Percentiles rank a stretch among this genome's conserved stretches.
Evolutionary conservation across 2,113 vertebrate species (phyloP).

Genomic region (Taurulus bubalis): DNA sequence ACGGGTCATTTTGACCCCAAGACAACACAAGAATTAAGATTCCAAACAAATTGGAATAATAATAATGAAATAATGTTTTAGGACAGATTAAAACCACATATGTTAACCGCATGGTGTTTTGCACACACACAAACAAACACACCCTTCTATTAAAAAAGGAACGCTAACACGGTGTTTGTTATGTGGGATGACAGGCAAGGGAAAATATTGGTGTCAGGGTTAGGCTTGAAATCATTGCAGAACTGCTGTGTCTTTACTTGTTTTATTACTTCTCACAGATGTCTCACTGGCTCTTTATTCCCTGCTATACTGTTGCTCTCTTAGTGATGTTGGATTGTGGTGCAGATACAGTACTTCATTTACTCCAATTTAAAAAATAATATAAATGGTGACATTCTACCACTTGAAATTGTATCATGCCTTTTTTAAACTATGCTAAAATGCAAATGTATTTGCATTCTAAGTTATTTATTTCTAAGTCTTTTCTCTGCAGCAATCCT

Average conservation of each 20-base stretch:
- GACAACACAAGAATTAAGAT: too few relatives aligned
- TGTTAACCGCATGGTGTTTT: background rate
- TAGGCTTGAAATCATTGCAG: background rate
- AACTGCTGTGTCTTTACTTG: background rate
- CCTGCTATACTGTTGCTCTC: background rate
- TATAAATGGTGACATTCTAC: background rate
- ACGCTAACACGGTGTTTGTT: background rate
- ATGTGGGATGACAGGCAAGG: background rate
- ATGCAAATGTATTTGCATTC: background rate
- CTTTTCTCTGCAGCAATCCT: background rate
- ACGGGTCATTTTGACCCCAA: too few relatives aligned
- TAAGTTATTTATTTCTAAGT: background rate
- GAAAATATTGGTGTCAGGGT: background rate
- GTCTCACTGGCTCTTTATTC: background rate
- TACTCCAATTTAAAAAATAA: background rate
- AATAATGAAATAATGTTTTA: background rate
- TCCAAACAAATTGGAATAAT: background rate
- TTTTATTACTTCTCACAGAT: background rate
- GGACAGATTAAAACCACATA: background rate
- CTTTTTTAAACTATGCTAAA: background rate
- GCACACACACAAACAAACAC: background rate
- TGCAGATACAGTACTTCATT: background rate
- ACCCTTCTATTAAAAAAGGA: slow-evolving; percentile 11
- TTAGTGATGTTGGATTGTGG: background rate
- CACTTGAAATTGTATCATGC: background rate